Evolutionary conservation across 2,113 vertebrate genomes (phyloP).

Genomic region (Galemys pyrenaicus): DNA sequence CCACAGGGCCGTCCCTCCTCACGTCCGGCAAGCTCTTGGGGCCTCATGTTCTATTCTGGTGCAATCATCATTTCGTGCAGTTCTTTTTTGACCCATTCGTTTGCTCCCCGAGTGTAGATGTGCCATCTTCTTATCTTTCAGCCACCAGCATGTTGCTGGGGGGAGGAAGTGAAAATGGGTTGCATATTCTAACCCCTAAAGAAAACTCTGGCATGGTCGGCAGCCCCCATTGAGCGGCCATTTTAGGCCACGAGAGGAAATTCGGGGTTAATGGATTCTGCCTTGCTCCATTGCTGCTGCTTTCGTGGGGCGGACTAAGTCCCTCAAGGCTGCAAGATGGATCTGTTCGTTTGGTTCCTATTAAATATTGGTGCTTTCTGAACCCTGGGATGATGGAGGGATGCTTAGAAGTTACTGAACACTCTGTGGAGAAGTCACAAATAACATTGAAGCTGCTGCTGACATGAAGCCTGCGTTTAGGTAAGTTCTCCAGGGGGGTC

Average conservation of each 20-base stretch:
- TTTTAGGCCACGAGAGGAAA: not conserved
- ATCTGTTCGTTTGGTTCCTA: not conserved
- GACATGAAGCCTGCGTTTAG: not conserved
- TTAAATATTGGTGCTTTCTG: not conserved
- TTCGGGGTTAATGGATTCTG: not conserved
- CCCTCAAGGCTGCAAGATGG: not conserved
- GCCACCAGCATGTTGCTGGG: not conserved
- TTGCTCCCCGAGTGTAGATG: not conserved
- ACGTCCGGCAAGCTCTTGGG: rapidly evolving
- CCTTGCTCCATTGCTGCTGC: not conserved
- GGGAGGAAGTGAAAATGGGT: not conserved
- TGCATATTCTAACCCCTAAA: not conserved
- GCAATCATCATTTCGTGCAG: not conserved
- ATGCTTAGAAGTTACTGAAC: not conserved
- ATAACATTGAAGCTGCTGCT: not conserved
- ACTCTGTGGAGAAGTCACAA: not conserved
- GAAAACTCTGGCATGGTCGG: not conserved
- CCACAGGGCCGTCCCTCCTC: not conserved
- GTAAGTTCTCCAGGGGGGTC: not conserved
- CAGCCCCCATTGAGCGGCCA: not conserved
- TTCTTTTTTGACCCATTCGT: not conserved
- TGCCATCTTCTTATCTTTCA: not conserved
- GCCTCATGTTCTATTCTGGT: too few relatives aligned
- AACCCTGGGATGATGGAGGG: not conserved
- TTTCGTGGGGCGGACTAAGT: not conserved